phyloP scores from a whole-genome alignment of 2,888 invertebrate species.

The Monochamus alternatus region DNA sequence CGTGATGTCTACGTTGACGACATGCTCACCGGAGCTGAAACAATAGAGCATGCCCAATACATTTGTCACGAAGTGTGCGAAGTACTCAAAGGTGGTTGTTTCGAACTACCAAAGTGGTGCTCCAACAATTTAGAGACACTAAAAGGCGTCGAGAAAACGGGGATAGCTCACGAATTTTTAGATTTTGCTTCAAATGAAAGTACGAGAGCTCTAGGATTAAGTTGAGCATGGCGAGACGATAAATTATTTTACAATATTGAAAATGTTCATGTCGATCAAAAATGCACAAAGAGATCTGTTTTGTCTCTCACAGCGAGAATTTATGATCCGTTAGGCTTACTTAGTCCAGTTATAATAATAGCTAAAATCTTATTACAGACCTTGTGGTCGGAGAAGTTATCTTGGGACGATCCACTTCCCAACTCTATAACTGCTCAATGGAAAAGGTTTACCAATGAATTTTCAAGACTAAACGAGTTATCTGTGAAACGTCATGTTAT shows the following conservation, averaged over 20 bases:
- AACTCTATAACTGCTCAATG: not conserved
- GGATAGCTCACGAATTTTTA: not conserved
- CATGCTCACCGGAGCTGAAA: constrained; percentile 37
- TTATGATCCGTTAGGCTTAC: not conserved
- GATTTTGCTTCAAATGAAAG: not conserved
- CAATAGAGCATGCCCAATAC: constrained; percentile 35
- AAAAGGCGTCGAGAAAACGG: not conserved
- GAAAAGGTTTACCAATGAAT: not conserved
- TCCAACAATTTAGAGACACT: not conserved
- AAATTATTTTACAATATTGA: not conserved
- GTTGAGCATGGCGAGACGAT: not conserved
- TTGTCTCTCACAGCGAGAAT: not conserved
- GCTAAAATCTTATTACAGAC: not conserved
- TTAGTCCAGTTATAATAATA: not conserved
- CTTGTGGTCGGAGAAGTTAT: not conserved
- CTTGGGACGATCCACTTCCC: not conserved
- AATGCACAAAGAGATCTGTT: constrained; percentile 10
- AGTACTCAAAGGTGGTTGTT: not conserved
- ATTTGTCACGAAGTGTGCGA: constrained; percentile 29
- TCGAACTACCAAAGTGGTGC: not conserved
- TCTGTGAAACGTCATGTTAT: not conserved
- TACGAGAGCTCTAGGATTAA: not conserved
- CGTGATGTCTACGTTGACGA: constrained; percentile 41
- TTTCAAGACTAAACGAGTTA: not conserved
- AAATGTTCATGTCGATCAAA: not conserved